Conservation (phyloP, 2,113 vertebrate genomes). For the Neopipo cinnamomea region DNA sequence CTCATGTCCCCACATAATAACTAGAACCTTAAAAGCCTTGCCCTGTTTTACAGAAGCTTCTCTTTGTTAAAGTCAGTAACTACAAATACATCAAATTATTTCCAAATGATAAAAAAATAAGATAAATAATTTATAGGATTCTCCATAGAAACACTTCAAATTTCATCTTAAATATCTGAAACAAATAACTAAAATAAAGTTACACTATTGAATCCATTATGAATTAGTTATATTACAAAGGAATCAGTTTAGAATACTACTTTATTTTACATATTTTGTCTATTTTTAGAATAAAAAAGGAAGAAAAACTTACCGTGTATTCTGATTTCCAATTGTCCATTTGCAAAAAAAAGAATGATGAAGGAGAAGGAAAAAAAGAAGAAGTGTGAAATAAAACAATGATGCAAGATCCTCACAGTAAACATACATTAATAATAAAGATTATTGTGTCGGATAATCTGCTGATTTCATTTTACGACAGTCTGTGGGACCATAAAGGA, state of each 20-base stretch:
- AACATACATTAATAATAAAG: slow-evolving; percentile 31
- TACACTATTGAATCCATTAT: neutral
- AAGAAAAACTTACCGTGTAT: slow-evolving; percentile 90
- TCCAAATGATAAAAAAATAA: slow-evolving; percentile 36
- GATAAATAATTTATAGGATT: slow-evolving; percentile 36
- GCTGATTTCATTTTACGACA: neutral
- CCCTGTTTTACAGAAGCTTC: neutral
- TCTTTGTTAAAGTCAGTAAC: slow-evolving; percentile 10
- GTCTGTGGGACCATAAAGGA: neutral
- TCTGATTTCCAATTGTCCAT: slow-evolving; percentile 76
- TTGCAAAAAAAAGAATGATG: neutral
- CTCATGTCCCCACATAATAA: slow-evolving; percentile 19
- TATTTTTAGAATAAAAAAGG: slow-evolving; percentile 50
- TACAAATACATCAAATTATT: slow-evolving; percentile 34
- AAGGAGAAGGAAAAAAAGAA: slow-evolving; percentile 30
- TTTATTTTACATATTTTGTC: neutral
- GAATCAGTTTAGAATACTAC: neutral
- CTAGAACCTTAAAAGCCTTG: slow-evolving; percentile 21
- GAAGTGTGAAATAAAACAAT: slow-evolving; percentile 49
- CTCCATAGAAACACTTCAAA: slow-evolving; percentile 30
- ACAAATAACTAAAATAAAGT: slow-evolving; percentile 21
- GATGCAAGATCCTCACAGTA: slow-evolving; percentile 24
- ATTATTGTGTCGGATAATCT: neutral
- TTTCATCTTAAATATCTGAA: slow-evolving; percentile 34
- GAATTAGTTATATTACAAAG: neutral